Conservation (phyloP, 2,888 invertebrate species). For the Biston betularia region DNA sequence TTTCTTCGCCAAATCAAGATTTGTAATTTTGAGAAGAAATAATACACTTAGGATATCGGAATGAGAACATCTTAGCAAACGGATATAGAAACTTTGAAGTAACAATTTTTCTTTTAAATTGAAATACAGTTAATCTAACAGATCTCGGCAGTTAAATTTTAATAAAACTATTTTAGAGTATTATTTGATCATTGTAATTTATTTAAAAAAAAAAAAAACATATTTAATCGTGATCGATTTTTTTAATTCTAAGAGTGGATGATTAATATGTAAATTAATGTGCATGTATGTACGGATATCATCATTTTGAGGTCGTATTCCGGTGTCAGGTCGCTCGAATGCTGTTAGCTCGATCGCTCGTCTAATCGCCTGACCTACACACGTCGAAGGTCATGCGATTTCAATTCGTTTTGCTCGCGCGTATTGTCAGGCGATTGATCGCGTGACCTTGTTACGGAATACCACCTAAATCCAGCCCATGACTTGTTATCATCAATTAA, state of each 20-base stretch:
- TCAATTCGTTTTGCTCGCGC: background rate
- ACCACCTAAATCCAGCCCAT: constrained; percentile 41
- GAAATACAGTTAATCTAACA: constrained; percentile 18
- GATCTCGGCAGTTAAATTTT: constrained; percentile 19
- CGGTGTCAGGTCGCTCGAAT: background rate
- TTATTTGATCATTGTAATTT: constrained; percentile 1
- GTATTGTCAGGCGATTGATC: background rate
- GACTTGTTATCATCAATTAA: constrained; percentile 38
- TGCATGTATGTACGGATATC: constrained; percentile 10
- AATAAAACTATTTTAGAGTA: background rate
- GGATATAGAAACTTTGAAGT: background rate
- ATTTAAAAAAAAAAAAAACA: constrained; percentile 5
- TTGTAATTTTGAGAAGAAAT: background rate
- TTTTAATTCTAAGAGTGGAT: constrained; percentile 5
- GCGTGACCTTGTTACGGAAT: background rate
- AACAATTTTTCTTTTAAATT: background rate
- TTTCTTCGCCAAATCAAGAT: background rate
- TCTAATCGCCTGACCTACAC: background rate
- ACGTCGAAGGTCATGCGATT: too few species aligned
- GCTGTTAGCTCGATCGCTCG: background rate
- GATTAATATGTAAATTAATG: constrained; percentile 1
- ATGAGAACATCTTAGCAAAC: constrained; percentile 1
- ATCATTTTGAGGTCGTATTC: background rate
- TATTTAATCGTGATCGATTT: constrained; percentile 1
- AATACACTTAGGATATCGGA: constrained; percentile 1